Conservation (phyloP, 2,888 invertebrate species). For the Lithophane leautieri region DNA sequence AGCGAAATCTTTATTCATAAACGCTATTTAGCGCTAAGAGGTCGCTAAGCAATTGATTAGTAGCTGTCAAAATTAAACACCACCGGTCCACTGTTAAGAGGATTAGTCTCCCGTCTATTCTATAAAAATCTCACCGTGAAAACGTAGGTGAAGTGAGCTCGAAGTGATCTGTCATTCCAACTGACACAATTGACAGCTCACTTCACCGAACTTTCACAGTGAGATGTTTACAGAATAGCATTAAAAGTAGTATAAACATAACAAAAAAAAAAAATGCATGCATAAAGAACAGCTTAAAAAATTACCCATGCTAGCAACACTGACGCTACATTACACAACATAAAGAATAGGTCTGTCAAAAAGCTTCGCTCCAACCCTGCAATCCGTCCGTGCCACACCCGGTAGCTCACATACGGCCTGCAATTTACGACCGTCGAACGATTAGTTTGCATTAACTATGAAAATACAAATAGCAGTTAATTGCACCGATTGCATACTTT, state of each 20-base stretch:
- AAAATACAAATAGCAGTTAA: constrained; percentile 37
- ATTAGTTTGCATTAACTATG: constrained; percentile 47
- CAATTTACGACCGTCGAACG: constrained; percentile 61
- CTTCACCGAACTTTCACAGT: no score
- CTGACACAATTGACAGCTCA: no score
- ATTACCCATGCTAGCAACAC: neutral
- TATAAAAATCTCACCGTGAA: no score
- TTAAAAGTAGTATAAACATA: neutral
- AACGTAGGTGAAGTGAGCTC: no score
- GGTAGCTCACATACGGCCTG: constrained; percentile 63
- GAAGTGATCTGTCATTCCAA: no score
- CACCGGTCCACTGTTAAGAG: no score
- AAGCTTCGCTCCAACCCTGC: constrained; percentile 26
- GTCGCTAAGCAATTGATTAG: no score
- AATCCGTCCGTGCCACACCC: constrained; percentile 46
- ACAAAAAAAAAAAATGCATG: neutral
- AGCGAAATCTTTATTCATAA: no score
- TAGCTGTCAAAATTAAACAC: no score
- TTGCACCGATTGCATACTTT: constrained; percentile 19
- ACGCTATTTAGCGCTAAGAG: no score
- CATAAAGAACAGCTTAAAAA: constrained; percentile 2
- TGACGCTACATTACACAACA: neutral
- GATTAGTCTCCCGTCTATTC: no score
- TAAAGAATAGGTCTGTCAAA: neutral
- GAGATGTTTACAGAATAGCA: no score